Conservation (phyloP, 1,140 invertebrate genomes). For the Theocolax elegans region DNA sequence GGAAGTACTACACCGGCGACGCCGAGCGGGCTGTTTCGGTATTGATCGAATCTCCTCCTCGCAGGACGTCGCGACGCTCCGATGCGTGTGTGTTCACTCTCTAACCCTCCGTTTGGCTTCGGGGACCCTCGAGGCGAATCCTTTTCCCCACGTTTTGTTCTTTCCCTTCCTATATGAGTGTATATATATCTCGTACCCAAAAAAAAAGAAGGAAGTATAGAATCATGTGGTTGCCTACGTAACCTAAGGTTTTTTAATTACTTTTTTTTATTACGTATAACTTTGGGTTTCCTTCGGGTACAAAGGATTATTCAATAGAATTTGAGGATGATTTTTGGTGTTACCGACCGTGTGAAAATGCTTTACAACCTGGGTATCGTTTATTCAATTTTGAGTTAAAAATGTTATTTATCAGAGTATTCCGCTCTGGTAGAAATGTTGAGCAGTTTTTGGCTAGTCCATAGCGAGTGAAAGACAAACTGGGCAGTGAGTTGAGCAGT, state of each 20-base stretch:
- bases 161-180: neutral
- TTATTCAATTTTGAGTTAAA: no score
- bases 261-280: no score
- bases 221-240: neutral
- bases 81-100: constrained; percentile 9
- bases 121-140: constrained; percentile 5
- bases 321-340: no score
- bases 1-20: neutral
- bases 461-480: no score
- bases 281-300: no score
- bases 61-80: constrained; percentile 34
- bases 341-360: no score
- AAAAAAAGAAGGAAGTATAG: neutral
- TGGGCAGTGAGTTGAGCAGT: no score
- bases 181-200: neutral
- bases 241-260: constrained; percentile 1
- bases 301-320: no score
- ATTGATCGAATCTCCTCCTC: constrained; percentile 40
- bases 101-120: constrained; percentile 4
- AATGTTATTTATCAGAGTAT: no score
- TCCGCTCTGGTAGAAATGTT: no score
- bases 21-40: constrained; percentile 14
- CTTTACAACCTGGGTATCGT: no score
- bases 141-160: neutral
- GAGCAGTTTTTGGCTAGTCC: no score